Base-by-base conservation (phyloP, 1,140 invertebrate genomes). In the Linepithema humile region DNA sequence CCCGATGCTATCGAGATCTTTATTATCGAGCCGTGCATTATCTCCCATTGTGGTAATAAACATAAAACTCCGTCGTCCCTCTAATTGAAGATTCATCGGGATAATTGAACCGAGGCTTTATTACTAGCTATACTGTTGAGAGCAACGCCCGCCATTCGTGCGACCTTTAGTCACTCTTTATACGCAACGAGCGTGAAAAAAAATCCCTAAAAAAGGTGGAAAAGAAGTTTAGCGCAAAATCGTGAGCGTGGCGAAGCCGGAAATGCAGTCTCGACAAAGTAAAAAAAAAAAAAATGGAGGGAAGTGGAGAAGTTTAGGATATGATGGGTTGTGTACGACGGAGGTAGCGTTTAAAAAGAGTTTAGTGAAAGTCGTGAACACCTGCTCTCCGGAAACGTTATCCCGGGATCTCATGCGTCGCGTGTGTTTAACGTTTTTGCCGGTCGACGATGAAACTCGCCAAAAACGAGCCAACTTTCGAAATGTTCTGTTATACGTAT, bases 1-100 rank as follows among this genome's bases (percentile, higher is more conserved):
- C 12, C 45, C n/a, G 12, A 43, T 12, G 77, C 40, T 83, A 86
- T 86, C 85, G 64, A 74, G 55, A 86, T 89, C 88, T 85, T 89
- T 87, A 89, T 89, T 86, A 83, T 90, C 86, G 82, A 20, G 50
- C n/a, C 65, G 20, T 59, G 50, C 69, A 72, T 85, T 88, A 85
- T 88, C 48, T 74, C 15, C 55, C 23, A 20, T 26, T 40, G n/a
- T n/a, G 80, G 74, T 74, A 65, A 67, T 87, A 80, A 87, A 90
- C 85, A 85, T 85, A 84, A 91, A 91, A 89, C 70, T 80, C 9
- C 85, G 69, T 35, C 70, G 40, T 72, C 73, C 82, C 60, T 80
- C 88, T 89, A 89, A 91, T 92, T 89, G 85, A 91, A 88, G 88
- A 92, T 91, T 91, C 89, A 88, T 90, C 88, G 84, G 82, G 85